phyloP scores from a whole-genome alignment of 2,113 vertebrate species.

The Tamias sibiricus region DNA sequence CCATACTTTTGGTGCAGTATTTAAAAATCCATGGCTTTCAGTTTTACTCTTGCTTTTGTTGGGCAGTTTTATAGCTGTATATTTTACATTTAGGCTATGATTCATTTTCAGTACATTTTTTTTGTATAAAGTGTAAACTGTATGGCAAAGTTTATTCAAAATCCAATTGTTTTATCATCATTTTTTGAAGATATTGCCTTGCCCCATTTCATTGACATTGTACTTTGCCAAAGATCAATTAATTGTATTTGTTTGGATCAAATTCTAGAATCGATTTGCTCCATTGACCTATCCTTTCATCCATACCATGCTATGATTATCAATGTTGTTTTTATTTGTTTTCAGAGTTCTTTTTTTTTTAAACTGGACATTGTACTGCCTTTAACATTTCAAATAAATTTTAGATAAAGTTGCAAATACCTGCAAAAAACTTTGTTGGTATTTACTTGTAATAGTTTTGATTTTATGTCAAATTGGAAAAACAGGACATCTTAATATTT shows the following conservation, averaged over 20 bases:
- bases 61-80: too few species aligned
- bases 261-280: background rate
- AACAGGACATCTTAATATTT: background rate
- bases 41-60: background rate
- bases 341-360: background rate
- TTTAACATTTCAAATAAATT: background rate
- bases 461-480: background rate
- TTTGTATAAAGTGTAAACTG: background rate
- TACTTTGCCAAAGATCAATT: background rate
- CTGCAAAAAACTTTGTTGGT: background rate
- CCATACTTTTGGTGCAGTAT: background rate
- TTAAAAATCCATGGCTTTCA: background rate
- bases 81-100: background rate
- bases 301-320: too few species aligned
- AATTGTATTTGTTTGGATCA: background rate
- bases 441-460: background rate
- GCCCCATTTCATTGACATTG: background rate
- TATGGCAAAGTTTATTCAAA: background rate
- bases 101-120: background rate
- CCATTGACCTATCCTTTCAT: background rate
- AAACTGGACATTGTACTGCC: background rate
- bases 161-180: background rate
- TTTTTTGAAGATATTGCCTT: background rate
- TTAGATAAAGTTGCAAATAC: background rate
- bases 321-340: background rate